Base-by-base conservation (phyloP, 2,113 vertebrate species). In the Sclerurus mexicanus region DNA sequence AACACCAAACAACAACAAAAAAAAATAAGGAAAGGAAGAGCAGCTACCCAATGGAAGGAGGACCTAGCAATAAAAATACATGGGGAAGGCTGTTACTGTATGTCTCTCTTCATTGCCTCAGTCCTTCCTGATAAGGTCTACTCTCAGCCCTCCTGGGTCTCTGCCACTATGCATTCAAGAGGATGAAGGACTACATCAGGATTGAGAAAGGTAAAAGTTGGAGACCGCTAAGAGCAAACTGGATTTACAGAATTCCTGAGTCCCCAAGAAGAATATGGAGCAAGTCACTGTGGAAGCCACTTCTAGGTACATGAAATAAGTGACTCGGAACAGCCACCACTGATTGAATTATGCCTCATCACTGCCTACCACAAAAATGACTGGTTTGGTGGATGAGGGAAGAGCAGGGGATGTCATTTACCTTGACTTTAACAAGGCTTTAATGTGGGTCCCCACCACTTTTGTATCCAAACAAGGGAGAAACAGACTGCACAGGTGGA, bases 401-500 rank as follows among this genome's bases (percentile, higher is more conserved):
- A 76, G 21, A 80, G 22, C 39, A 68, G 14, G 5, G 17, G 24
- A 58, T 33, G 8, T 10, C 8, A 46, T 55, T 73, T 23, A 81
- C 53, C 64, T 27, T 47, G 20, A 62, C 44, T 89, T 88, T 27
- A 75, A 77, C 2, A 12, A 35, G 17, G n/a, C 18, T 71, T 86
- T 79, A 56, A 60, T 8, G 20, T 5, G 6, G 15, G 11, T 76
- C 6, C 18, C 35, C 1, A n/a, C 0, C 21, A 63, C 22, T n/a
- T 67, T 74, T 44, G 49, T 9, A 55, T 35, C 7, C 39, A 47
- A 83, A 47, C 0, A 50, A 85, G 28, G 2, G 2, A 72, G 58
- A 67, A 72, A 37, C 0, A 0, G 37, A 42, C 8, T 24, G 30
- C 46, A 39, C 11, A 35, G n/a, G 31, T 3, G 0, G 14, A 56